These are phyloP conservation scores for Sitobion miscanthi DNA, from an alignment of 1,140 invertebrate genomes.

Conservation along the genomic window DNA sequence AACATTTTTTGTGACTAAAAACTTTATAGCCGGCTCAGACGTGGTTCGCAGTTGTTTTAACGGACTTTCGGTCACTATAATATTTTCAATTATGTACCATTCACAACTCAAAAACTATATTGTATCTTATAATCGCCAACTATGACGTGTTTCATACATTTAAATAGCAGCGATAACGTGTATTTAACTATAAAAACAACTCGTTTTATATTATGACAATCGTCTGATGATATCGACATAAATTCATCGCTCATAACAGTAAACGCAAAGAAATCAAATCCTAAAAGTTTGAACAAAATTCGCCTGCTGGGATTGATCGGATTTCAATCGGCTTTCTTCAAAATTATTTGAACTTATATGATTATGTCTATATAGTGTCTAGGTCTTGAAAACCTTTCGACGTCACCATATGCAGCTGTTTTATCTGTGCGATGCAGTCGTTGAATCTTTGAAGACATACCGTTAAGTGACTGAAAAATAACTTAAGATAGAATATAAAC, in stretches of 20 bases:
- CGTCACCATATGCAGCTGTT: neutral
- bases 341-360: neutral
- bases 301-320: neutral
- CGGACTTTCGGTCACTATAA: neutral
- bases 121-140: neutral
- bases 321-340: neutral
- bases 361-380: neutral
- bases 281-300: neutral
- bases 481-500: neutral
- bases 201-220: neutral
- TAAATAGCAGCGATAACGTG: neutral
- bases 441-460: neutral
- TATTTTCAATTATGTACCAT: neutral
- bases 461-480: neutral
- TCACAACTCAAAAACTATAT: neutral
- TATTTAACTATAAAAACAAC: neutral
- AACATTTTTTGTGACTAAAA: neutral
- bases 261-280: neutral
- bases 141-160: neutral
- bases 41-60: neutral
- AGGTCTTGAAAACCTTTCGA: neutral
- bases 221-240: neutral
- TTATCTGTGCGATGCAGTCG: neutral
- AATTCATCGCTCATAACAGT: neutral
- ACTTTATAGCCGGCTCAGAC: neutral